phyloP scores from a whole-genome alignment of 2,888 invertebrate species.

The Cheilosia scutellata region DNA sequence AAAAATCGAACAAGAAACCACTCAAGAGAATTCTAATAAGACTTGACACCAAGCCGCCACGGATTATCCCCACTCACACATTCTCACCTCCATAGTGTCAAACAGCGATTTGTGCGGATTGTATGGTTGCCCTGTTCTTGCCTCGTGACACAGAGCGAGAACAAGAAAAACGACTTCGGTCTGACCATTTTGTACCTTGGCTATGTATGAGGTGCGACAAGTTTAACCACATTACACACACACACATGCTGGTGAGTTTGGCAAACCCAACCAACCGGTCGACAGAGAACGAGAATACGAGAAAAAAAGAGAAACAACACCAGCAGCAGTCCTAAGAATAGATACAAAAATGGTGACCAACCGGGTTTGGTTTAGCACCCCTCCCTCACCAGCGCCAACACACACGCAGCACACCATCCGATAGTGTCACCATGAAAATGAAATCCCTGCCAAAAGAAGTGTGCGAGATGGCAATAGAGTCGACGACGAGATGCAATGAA shows the following conservation, averaged over 20 bases:
- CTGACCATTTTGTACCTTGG: slow-evolving; percentile 61
- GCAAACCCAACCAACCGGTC: slow-evolving; percentile 69
- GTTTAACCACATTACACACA: slow-evolving; percentile 80
- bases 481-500: slow-evolving; percentile 52
- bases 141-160: slow-evolving; percentile 77
- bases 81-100: slow-evolving; percentile 77
- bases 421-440: slow-evolving; percentile 53
- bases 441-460: slow-evolving; percentile 56
- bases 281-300: slow-evolving; percentile 60
- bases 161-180: slow-evolving; percentile 70
- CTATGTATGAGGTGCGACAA: slow-evolving; percentile 78
- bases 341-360: slow-evolving; percentile 76
- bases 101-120: slow-evolving; percentile 76
- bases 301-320: slow-evolving; percentile 68
- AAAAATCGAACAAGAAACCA: slow-evolving; percentile 69
- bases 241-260: slow-evolving; percentile 12
- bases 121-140: slow-evolving; percentile 54
- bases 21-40: slow-evolving; percentile 77
- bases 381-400: slow-evolving; percentile 63
- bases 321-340: slow-evolving; percentile 61
- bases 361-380: slow-evolving; percentile 74
- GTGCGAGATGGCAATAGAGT: slow-evolving; percentile 65
- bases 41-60: slow-evolving; percentile 76
- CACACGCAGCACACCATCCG: slow-evolving; percentile 33
- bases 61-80: slow-evolving; percentile 80